phyloP scores from a whole-genome alignment of 1,140 invertebrate genomes.

The Xylocopa sonorina region DNA sequence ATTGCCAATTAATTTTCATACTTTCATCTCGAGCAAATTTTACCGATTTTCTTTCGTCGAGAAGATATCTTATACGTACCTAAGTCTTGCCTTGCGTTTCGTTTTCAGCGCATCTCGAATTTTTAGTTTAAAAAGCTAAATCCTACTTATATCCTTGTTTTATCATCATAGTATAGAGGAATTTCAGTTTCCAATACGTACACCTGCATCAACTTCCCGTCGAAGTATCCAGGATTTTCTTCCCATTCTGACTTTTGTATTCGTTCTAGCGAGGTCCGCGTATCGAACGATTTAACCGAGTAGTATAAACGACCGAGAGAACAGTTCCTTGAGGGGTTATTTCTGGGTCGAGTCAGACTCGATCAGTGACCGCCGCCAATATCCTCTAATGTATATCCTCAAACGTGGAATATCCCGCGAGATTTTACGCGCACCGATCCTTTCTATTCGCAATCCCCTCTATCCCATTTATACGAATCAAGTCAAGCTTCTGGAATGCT shows the following conservation, averaged over 20 bases:
- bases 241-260: conserved; percentile 24
- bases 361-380: conserved; percentile 23
- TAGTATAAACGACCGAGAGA: conserved; percentile 25
- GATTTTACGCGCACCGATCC: conserved; percentile 7
- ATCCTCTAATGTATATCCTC: conserved; percentile 22
- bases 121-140: too few species aligned
- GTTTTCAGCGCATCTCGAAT: background rate
- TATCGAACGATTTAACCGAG: conserved; percentile 35
- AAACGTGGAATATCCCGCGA: background rate
- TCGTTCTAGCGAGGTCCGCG: background rate
- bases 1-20: background rate
- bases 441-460: background rate
- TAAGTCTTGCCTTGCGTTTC: too few species aligned
- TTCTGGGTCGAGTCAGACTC: conserved; percentile 31
- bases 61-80: too few species aligned
- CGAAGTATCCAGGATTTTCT: conserved; percentile 20
- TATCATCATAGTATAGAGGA: too few species aligned
- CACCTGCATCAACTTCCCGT: background rate
- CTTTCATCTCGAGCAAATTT: background rate
- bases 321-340: conserved; percentile 30
- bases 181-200: conserved; percentile 1
- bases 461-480: background rate
- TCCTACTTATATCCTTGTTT: background rate
- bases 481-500: background rate
- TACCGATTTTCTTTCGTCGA: too few species aligned